These are phyloP conservation scores for Druceiella hillmani DNA, from an alignment of 2,888 invertebrate genomes.

Conservation along the genomic window DNA sequence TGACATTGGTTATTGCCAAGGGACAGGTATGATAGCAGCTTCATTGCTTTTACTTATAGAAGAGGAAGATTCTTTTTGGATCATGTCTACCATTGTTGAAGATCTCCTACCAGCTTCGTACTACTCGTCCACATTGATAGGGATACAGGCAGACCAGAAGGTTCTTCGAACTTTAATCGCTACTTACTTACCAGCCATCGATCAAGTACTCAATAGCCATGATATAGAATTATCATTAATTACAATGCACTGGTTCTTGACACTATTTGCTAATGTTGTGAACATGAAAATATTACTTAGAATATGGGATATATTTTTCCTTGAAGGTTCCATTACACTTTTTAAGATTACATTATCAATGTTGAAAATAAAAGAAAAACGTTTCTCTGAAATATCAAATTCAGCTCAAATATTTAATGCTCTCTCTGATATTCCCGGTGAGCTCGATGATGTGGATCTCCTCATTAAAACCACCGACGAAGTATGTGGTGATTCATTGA, in stretches of 20 bases:
- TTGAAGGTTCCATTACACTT: conserved; percentile 90
- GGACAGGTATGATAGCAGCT: conserved; percentile 89
- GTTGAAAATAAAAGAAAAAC: conserved; percentile 74
- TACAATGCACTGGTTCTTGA: conserved; percentile 96
- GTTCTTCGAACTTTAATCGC: conserved; percentile 90
- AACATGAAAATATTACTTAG: conserved; percentile 89
- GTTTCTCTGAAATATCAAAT: conserved; percentile 82
- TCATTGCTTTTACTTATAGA: conserved; percentile 89
- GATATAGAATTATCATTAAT: conserved; percentile 94
- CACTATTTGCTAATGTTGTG: conserved; percentile 93
- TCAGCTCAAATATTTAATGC: conserved; percentile 98
- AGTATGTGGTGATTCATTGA: conserved; percentile 75
- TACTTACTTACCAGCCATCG: conserved; percentile 84
- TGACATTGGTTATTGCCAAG: conserved; percentile 85
- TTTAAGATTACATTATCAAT: conserved; percentile 94
- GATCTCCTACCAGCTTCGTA: conserved; percentile 96
- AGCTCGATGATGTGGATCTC: conserved; percentile 86
- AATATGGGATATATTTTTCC: conserved; percentile 96
- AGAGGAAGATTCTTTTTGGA: conserved; percentile 99
- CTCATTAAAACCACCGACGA: conserved; percentile 67
- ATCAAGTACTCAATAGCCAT: conserved; percentile 86
- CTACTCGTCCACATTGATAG: conserved; percentile 90
- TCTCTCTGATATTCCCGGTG: conserved; percentile 91
- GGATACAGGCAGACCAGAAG: conserved; percentile 92
- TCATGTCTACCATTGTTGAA: conserved; percentile 98